Evolutionary conservation across 1,140 invertebrate genomes (phyloP), one percentile per base, ranked within the genome.

Genomic region (Micrasema longulum): DNA sequence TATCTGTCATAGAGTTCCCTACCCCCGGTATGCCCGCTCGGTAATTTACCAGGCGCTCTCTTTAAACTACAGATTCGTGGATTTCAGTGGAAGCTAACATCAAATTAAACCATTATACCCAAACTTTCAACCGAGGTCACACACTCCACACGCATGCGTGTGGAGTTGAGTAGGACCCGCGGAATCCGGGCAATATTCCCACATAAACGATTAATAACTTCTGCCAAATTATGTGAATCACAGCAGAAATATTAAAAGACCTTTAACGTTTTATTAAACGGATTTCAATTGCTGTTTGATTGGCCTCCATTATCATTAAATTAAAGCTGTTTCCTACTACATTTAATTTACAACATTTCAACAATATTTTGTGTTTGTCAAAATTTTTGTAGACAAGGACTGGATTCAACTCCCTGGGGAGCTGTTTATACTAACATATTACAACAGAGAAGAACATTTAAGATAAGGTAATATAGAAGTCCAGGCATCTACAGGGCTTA

Each of bases 1-100:
- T 52, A 60, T 72, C 69, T 75, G 73, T 75, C 73, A 65, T 55
- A 60, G 66, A 12, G 45, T 23, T 53, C 20, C 14, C 43, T 22
- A 22, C 22, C 36, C 26, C 41, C 41, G 48, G 48, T 26, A 45
- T 62, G 48, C 57, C 55, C 55, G 41, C 18, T 63, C 16, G 41
- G 36, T 69, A 73, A 73, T 73, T 73, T 57, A 36, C 26, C 14
- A 26, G 16, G n/a, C 38, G 22, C 14, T 26, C 35, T 18, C 5
- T 20, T 3, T n/a, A 22, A 4, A 26, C 57, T 45, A 16, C 47
- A 26, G 38, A 63, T 47, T 47, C 26, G 9, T 38, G 14, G 26
- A 43, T 14, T 26, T 57, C 18, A 12, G 35, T 41, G 36, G 50
- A 57, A 16, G 11, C 47, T 55, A 71, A 66, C 60, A 47, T 20